A percentile compares a stretch with the other conserved stretches of the same genome.
Conservation (phyloP, 1,140 invertebrate genomes). For the Bombus cullumanus region DNA sequence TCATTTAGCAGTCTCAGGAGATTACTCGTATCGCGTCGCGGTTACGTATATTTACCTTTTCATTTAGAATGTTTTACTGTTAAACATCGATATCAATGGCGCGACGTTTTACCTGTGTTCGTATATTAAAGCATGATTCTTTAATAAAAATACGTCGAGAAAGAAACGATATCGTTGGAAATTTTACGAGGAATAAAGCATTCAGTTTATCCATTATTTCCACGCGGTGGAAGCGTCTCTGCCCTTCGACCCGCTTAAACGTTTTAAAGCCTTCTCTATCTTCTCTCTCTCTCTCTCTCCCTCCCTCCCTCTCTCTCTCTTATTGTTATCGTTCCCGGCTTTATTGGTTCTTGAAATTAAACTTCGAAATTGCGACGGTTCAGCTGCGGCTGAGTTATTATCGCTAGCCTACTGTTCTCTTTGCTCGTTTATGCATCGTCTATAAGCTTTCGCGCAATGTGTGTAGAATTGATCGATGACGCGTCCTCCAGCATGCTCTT, state of each 20-base stretch:
- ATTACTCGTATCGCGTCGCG: not conserved
- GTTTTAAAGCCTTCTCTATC: constrained; percentile 10
- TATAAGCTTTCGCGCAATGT: constrained; percentile 25
- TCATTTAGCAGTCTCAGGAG: not conserved
- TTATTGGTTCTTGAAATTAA: constrained; percentile 50
- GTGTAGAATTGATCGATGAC: constrained; percentile 42
- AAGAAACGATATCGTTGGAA: not conserved
- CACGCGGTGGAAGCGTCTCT: not conserved
- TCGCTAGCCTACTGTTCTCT: not conserved
- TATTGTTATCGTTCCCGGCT: constrained; percentile 19
- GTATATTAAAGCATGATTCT: not conserved
- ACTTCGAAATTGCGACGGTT: constrained; percentile 35
- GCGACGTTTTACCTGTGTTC: not conserved
- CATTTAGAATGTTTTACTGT: not conserved
- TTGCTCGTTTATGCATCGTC: constrained; percentile 22
- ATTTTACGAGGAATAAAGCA: constrained; percentile 1
- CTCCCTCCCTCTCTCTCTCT: not conserved
- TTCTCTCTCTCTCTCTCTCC: not conserved
- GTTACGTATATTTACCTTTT: not conserved
- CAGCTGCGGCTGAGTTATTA: constrained; percentile 11
- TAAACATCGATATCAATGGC: not conserved
- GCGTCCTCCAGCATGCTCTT: not conserved
- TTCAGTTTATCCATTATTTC: constrained; percentile 5
- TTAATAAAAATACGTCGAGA: not conserved
- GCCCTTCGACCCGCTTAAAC: not conserved